phyloP scores from a whole-genome alignment of 1,140 invertebrate species.

The Copidosoma floridanum region DNA sequence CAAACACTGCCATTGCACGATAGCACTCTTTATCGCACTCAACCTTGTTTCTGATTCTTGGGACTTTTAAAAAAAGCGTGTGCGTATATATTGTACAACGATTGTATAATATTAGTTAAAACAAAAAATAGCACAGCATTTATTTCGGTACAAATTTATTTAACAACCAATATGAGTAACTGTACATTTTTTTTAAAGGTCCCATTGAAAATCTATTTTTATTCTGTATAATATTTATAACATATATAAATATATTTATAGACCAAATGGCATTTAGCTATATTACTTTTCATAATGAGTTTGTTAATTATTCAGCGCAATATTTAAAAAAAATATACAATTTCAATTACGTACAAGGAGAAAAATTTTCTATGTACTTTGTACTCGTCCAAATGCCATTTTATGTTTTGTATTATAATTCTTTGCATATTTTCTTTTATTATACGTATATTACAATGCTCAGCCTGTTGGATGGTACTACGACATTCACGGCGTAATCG shows the following conservation, averaged over 20 bases:
- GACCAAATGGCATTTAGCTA: constrained; percentile 58
- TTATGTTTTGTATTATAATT: constrained; percentile 30
- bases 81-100: too few relatives aligned
- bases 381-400: constrained; percentile 59
- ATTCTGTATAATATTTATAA: constrained; percentile 17
- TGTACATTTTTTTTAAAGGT: constrained; percentile 44
- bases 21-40: too few relatives aligned
- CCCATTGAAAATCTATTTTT: constrained; percentile 30
- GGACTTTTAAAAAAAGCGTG: constrained; percentile 51
- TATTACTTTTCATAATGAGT: constrained; percentile 50
- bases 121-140: constrained; percentile 7
- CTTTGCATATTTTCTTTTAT: constrained; percentile 2
- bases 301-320: constrained; percentile 42
- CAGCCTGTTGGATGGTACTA: constrained; percentile 39
- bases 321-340: constrained; percentile 59
- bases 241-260: constrained; percentile 12
- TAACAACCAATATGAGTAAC: constrained; percentile 24
- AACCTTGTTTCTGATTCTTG: too few relatives aligned
- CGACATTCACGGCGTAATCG: constrained; percentile 32
- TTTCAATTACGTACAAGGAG: constrained; percentile 54
- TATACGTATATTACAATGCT: constrained; percentile 49
- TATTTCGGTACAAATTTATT: constrained; percentile 15
- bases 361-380: constrained; percentile 52
- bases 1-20: constrained; percentile 43
- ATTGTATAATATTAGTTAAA: too few relatives aligned